Base-by-base conservation (phyloP, 1,140 invertebrate species). In the Drosophila orena region DNA sequence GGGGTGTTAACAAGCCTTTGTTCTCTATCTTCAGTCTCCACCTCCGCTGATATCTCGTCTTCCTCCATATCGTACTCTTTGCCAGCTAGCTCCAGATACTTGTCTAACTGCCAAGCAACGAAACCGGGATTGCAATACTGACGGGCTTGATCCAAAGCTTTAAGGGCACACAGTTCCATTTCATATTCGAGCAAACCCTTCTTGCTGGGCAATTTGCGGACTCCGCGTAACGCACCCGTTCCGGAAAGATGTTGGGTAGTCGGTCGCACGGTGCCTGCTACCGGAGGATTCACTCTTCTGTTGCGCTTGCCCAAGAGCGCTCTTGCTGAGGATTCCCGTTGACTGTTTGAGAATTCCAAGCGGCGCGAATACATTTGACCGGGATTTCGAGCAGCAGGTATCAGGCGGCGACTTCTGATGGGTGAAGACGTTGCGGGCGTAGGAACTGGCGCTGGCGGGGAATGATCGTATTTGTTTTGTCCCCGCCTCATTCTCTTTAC, bases 381-480 rank as follows among this genome's bases (percentile, higher is more conserved):
- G 0, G 42, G 35, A n/a, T 20, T 46, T 4, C 54, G 49, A 37
- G 66, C 65, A 1, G 60, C 38, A 4, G 64, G 54, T 4, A 61
- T 50, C 6, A 79, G 50, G 2, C 80, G 77, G 17, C 79, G 79
- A 34, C 79, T 81, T 14, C 79, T 47, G 0, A 49, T 38, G 34
- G 76, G 55, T 12, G 68, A 49, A 8, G 57, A 38, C 11, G 40
- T 24, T 6, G 8, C 44, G 0, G 59, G 68, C 35, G 15, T 37
- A 10, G 59, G 43, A 12, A 44, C 46, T 2, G 78, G 71, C 0
- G 74, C 75, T 34, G 85, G 77, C 37, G 81, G 60, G 20, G 70
- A 90, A 60, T 88, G 78, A 69, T 91, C 90, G 43, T 91, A 91
- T 50, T 91, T 91, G 22, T 91, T 91, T 4, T 91, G 90, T 1